Base-by-base conservation (phyloP, 2,888 invertebrate genomes). In the Mesochorus sp. region DNA sequence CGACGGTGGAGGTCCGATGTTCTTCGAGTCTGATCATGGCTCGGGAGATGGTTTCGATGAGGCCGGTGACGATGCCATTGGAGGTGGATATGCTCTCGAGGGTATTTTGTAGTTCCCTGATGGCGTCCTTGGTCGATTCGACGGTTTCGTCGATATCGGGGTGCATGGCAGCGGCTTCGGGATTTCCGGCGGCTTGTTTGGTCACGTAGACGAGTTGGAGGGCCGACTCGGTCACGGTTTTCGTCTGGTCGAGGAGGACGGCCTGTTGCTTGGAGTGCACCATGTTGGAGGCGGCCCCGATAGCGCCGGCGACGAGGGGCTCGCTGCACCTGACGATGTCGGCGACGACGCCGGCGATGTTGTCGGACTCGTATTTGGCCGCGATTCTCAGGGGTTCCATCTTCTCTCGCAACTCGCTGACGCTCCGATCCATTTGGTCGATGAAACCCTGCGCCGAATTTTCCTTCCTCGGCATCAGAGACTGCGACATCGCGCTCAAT, bases 181-280 rank as follows among this genome's bases (percentile, higher is more conserved):
- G 97, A 93, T 99, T 99, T 2, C 99, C 99, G 0, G 96, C 98
- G 0, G 97, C 95, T 86, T 97, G 96, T 88, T 97, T 97, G 0
- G 97, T 94, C 0, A 96, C 95, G 82, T 95, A 95, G 55, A 98
- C 93, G 77, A 98, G 92, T 85, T 97, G 96, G 3, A 97, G 92
- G 1, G 96, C 95, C n/a, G 97, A 96, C 92, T 99, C 99, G 0
- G 97, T 94, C 64, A 99, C 98, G 0, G 99, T 98, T 89, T 99
- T 96, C 1, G 97, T 95, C 91, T 98, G 97, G 88, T 98, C 97
- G 77, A 99, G 92, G 66, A 99, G 92, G 53, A 95, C 94, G 89
- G 96, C 95, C 91, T 99, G 99, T 84, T 96, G 95, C 86, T 94
- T 94, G 0, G 97, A 96, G 90, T 98, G 97, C 3, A 96, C 94